phyloP scores from a whole-genome alignment of 2,797 vertebrate genomes.

The Apodemus agrarius region DNA sequence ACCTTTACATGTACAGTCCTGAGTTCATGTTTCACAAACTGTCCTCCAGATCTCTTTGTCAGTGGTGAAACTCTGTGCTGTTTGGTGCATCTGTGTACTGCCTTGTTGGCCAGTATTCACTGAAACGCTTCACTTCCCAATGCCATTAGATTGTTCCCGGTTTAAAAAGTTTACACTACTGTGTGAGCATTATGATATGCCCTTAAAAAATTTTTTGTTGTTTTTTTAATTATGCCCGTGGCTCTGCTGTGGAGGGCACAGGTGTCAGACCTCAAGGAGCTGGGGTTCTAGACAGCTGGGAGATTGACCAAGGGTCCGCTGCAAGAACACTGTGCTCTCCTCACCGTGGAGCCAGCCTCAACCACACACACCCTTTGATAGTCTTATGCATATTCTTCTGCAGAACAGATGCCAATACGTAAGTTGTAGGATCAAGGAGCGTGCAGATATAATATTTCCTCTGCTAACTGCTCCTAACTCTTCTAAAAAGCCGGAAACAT shows the following conservation, averaged over 20 bases:
- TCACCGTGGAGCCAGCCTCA: neutral
- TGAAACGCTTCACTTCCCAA: neutral
- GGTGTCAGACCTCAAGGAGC: neutral
- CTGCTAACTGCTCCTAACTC: neutral
- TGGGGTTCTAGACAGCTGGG: neutral
- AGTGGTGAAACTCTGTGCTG: neutral
- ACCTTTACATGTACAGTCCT: neutral
- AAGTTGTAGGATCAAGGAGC: neutral
- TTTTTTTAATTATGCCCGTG: neutral
- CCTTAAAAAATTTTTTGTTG: neutral
- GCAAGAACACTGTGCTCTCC: neutral
- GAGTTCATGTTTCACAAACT: constrained; percentile 3
- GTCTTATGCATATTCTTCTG: neutral
- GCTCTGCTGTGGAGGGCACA: neutral
- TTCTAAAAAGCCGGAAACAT: neutral
- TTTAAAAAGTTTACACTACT: neutral
- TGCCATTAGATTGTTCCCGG: neutral
- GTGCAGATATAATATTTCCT: constrained; percentile 8
- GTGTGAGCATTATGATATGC: neutral
- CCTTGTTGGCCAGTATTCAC: neutral
- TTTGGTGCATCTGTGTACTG: neutral
- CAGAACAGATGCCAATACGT: neutral
- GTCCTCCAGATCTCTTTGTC: neutral
- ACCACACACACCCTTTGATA: neutral
- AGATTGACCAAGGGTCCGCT: neutral